Evolutionary conservation across 2,888 invertebrate species (phyloP).

Genomic region (Scotopteryx bipunctaria): DNA sequence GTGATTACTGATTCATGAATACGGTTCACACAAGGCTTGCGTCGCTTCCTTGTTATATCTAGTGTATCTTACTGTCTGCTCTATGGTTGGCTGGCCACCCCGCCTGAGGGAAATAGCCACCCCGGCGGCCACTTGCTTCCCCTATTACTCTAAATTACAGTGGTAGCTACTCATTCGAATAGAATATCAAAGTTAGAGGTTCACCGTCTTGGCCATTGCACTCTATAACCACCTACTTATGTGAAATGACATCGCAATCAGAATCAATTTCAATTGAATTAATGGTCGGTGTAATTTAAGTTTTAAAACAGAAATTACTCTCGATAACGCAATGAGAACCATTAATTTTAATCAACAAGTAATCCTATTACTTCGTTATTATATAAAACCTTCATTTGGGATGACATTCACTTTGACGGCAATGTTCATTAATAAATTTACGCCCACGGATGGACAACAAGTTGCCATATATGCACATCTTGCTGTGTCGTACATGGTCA

Average conservation of each 20-base stretch:
- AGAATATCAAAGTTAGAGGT: constrained; percentile 27
- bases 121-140: constrained; percentile 43
- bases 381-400: constrained; percentile 35
- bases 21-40: constrained; percentile 33
- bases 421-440: constrained; percentile 35
- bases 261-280: constrained; percentile 14
- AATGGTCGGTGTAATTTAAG: constrained; percentile 14
- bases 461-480: constrained; percentile 35
- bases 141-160: constrained; percentile 50
- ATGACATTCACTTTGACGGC: constrained; percentile 37
- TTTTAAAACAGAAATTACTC: constrained; percentile 26
- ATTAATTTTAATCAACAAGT: constrained; percentile 35
- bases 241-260: constrained; percentile 7
- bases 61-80: constrained; percentile 45
- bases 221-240: constrained; percentile 5
- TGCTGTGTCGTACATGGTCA: constrained; percentile 33
- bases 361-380: constrained; percentile 31
- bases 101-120: constrained; percentile 46
- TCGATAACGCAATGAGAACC: constrained; percentile 18
- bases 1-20: constrained; percentile 38
- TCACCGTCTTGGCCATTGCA: constrained; percentile 32
- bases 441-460: constrained; percentile 38
- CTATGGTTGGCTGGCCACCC: constrained; percentile 55
- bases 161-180: constrained; percentile 40
- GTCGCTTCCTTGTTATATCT: constrained; percentile 33